A percentile compares a stretch with the other conserved stretches of the same genome.
Conservation (phyloP, 2,113 vertebrate genomes). For the Canis aureus region DNA sequence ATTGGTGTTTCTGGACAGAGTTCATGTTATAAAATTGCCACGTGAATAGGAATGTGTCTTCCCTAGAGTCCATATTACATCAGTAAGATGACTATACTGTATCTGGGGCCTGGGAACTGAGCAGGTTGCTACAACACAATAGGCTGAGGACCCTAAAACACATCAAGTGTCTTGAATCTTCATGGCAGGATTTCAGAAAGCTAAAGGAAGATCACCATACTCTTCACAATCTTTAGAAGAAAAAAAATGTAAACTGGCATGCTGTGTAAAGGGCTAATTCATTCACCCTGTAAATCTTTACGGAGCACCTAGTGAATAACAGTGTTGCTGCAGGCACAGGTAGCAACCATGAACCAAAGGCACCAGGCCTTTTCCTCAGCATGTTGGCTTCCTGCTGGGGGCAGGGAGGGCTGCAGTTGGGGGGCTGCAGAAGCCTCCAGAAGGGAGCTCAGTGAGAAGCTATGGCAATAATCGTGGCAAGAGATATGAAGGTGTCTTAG, state of each 20-base stretch:
- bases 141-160: neutral
- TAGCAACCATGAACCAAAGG: neutral
- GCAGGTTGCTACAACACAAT: neutral
- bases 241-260: neutral
- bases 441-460: neutral
- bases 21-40: neutral
- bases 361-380: neutral
- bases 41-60: neutral
- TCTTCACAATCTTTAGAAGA: neutral
- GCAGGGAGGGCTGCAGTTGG: neutral
- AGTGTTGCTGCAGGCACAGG: no score
- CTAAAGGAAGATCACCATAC: neutral
- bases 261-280: neutral
- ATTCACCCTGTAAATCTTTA: neutral
- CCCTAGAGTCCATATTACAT: neutral
- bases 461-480: no score
- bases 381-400: rapidly evolving
- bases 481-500: no score
- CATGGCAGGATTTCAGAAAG: neutral
- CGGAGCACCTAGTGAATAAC: no score
- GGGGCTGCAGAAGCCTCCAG: neutral
- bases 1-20: neutral
- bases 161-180: neutral
- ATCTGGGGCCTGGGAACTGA: no score
- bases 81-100: neutral